Evolutionary conservation across 2,113 vertebrate species (phyloP), one percentile per base, ranked within the genome.

Genomic region (Zosterops hypoxanthus): DNA sequence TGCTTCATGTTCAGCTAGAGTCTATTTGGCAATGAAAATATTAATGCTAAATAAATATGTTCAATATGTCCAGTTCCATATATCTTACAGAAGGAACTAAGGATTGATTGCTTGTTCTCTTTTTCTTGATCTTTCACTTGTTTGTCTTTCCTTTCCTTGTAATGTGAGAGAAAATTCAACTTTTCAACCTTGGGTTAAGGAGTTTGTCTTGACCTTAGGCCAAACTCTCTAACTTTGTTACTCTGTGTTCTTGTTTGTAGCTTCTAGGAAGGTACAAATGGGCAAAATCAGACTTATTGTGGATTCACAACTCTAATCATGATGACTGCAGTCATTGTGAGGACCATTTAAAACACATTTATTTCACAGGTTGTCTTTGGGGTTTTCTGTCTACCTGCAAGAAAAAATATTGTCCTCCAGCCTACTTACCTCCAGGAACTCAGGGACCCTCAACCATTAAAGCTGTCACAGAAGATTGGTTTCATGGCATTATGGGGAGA

Each of bases 391-490:
- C 66, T 76, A 85, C 63, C 60, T 94, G 64, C 24, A 95, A 70
- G 56, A 78, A 88, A 86, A 83, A 47, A 33, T 69, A 70, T 5
- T 68, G 49, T 93, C n/a, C 49, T 90, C 46, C 46, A 65, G 59
- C 20, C 29, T 46, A 81, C 14, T 36, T 41, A 70, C 29, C 13
- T 84, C 31, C 41, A 91, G 77, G 69, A 93, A 64, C 72, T 81
- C 44, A 66, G 69, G 24, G 60, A 82, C 33, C 31, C 55, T 81
- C 76, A 83, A 12, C 36, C 64, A 92, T 69, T 63, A 91, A 93
- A 96, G 34, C n/a, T 92, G 82, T 86, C 76, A 92, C 71, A 86
- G 60, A 93, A 86, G 68, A 56, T 8, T 93, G 52, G 83, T 83
- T 90, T 93, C 69, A 71, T 68, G 77, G 57, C 83, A 79, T 11